Base-by-base conservation (phyloP, 2,113 vertebrate genomes). In the Sander lucioperca region DNA sequence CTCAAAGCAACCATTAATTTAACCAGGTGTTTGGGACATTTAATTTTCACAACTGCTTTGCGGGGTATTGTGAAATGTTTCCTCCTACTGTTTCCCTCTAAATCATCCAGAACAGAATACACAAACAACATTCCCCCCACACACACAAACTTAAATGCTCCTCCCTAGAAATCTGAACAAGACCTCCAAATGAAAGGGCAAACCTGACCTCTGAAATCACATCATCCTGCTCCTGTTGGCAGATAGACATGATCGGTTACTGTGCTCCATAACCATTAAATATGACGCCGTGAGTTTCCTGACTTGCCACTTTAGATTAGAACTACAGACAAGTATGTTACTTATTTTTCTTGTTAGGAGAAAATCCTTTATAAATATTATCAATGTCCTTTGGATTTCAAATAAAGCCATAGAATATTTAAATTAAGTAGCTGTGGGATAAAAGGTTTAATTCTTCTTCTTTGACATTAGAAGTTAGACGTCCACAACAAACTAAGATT, bases 11-110 rank as follows among this genome's bases (percentile, higher is more conserved):
- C 8, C 53, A n/a, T 23, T 50, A 9, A 58, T 59, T 58, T 19
- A 33, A 64, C 30, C n/a, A 53, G 18, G n/a, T 59, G 75, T 39
- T 63, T 23, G 23, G 39, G 68, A 71, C 5, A 33, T 25, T 71
- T 71, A n/a, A 43, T 54, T 56, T 70, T 54, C 51, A 56, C 39
- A 43, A 11, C 7, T 43, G 39, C 39, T 11, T 39, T 39, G 36
- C 36, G 9, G 53, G n/a, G 14, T 56, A 71, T 71, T 71, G n/a
- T 45, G 53, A 7, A 16, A 8, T 39, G 4, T 27, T 13, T 25
- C 56, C n/a, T 23, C 19, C 65, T 66, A 25, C 50, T 50, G 30
- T 33, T 56, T 39, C 51, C 3, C 19, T 50, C 39, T 10, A 43
- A 43, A 43, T 43, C 39, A 43, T 43, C 68, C 68, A 43, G 36